phyloP scores from a whole-genome alignment of 1,140 invertebrate genomes.

The Acromyrmex charruanus region DNA sequence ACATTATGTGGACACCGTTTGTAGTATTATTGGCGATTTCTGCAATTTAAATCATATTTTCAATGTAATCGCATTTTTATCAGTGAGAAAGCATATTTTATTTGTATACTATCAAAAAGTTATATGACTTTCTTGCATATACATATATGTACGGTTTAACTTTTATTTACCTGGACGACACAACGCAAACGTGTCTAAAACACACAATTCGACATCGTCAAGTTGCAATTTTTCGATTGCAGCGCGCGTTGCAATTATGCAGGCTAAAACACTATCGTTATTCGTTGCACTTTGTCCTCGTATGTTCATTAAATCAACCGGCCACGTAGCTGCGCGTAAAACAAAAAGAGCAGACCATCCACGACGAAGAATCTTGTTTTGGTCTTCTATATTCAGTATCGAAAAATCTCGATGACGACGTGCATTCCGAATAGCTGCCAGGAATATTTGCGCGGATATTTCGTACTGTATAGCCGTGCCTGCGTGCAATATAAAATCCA shows the following conservation, averaged over 20 bases:
- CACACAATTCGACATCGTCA: conserved; percentile 88
- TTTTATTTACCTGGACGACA: conserved; percentile 87
- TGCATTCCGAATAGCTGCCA: conserved; percentile 87
- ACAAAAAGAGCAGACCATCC: conserved; percentile 89
- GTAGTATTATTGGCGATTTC: conserved; percentile 77
- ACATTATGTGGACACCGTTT: conserved; percentile 64
- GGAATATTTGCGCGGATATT: conserved; percentile 87
- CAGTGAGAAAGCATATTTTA: background rate
- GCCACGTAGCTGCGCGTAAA: conserved; percentile 88
- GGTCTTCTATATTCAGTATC: conserved; percentile 84
- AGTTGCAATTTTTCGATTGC: conserved; percentile 85
- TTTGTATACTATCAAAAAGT: background rate
- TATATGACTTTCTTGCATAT: background rate
- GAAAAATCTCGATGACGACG: conserved; percentile 87
- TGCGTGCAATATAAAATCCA: conserved; percentile 48
- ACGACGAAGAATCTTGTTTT: conserved; percentile 87
- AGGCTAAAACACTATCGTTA: conserved; percentile 63
- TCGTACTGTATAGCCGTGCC: conserved; percentile 84
- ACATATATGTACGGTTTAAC: background rate
- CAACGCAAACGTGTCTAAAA: conserved; percentile 89
- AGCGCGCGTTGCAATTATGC: conserved; percentile 77
- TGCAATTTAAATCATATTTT: conserved; percentile 59
- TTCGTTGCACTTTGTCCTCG: conserved; percentile 50
- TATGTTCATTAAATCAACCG: conserved; percentile 85
- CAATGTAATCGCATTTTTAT: background rate